Conservation (phyloP, 2,888 invertebrate genomes). For the Odontocerum albicorne region DNA sequence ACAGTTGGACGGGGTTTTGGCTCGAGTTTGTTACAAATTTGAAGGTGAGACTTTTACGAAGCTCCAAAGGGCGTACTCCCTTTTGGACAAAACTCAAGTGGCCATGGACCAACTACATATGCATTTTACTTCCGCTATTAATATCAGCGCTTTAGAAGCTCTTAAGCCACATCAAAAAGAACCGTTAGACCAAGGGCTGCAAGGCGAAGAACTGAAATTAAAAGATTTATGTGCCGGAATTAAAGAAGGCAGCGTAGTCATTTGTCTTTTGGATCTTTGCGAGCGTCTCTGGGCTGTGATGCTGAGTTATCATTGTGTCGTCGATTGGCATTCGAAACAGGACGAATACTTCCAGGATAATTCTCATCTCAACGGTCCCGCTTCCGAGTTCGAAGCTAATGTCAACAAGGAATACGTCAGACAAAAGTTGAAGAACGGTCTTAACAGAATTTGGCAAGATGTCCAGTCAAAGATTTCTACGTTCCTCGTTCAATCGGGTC, state of each 20-base stretch:
- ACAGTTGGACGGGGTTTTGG: slow-evolving; percentile 83
- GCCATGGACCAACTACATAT: slow-evolving; percentile 95
- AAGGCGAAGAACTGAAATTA: slow-evolving; percentile 62
- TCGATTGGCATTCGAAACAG: slow-evolving; percentile 72
- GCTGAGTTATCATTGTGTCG: slow-evolving; percentile 74
- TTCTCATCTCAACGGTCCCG: slow-evolving; percentile 39
- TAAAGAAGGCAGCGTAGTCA: slow-evolving; percentile 37
- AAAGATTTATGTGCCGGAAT: slow-evolving; percentile 74
- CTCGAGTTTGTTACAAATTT: slow-evolving; percentile 74
- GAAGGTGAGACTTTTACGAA: slow-evolving; percentile 79
- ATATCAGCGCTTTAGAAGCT: slow-evolving; percentile 70
- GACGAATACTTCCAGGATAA: slow-evolving; percentile 43
- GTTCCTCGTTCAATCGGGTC: slow-evolving; percentile 75
- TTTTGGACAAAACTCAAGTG: slow-evolving; percentile 88
- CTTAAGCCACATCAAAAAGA: slow-evolving; percentile 56
- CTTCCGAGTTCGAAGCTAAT: slow-evolving; percentile 58
- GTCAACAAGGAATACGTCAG: slow-evolving; percentile 77
- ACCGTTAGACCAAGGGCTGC: slow-evolving; percentile 40
- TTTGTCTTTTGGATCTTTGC: slow-evolving; percentile 83
- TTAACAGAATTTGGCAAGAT: slow-evolving; percentile 89
- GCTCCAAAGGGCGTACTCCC: slow-evolving; percentile 82
- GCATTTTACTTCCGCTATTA: slow-evolving; percentile 92
- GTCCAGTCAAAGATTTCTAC: slow-evolving; percentile 88
- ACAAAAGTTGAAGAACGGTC: slow-evolving; percentile 87
- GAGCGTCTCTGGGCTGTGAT: slow-evolving; percentile 83